Conservation (phyloP, 2,797 vertebrate species). For the Zalophus californianus region DNA sequence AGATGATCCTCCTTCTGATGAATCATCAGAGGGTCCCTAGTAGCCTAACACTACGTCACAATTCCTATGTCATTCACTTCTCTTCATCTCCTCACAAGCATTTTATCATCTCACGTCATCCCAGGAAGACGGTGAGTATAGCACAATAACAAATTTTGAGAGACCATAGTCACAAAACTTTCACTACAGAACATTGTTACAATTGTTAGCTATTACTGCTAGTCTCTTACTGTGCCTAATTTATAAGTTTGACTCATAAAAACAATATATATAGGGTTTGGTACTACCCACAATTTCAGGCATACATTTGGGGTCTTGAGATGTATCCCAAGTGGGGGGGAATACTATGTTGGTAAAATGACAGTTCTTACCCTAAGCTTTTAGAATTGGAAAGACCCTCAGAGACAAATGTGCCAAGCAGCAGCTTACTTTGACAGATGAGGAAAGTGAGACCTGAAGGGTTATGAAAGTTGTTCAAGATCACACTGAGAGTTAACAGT, state of each 20-base stretch:
- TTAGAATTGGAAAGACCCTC: background rate
- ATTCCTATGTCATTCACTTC: background rate
- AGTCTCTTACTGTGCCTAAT: background rate
- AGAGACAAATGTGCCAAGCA: background rate
- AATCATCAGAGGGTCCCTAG: background rate
- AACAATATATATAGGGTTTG: background rate
- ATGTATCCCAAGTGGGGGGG: background rate
- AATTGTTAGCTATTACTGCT: background rate
- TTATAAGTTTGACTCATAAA: background rate
- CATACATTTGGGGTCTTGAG: background rate
- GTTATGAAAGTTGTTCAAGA: background rate
- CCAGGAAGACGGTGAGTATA: background rate
- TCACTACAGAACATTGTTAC: background rate
- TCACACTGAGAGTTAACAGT: background rate
- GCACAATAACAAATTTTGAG: background rate
- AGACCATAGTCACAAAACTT: background rate
- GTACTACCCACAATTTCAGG: background rate
- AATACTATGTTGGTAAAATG: background rate
- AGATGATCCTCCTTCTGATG: background rate
- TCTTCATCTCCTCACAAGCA: background rate
- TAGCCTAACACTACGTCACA: background rate
- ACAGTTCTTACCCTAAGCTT: background rate
- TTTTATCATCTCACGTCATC: background rate
- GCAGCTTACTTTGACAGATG: background rate
- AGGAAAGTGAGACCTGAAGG: background rate